These are phyloP conservation scores for Sebastes matsubarae DNA, from an alignment of 2,797 vertebrate genomes.

Conservation along the genomic window DNA sequence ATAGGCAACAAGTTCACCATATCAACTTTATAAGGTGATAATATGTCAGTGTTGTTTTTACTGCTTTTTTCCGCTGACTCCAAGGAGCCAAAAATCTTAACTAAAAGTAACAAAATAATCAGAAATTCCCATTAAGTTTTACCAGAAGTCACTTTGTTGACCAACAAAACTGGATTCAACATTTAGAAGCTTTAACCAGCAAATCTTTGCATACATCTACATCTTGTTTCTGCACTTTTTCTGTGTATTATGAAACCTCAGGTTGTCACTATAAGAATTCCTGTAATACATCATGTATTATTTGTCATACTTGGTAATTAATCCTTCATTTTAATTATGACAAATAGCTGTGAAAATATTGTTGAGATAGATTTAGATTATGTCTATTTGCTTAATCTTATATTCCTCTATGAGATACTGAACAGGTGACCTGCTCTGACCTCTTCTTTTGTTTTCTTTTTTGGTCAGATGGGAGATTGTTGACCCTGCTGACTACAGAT, in stretches of 20 bases:
- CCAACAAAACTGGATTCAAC: neutral
- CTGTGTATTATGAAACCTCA: neutral
- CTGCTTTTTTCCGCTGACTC: neutral
- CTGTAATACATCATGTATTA: neutral
- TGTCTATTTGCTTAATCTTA: neutral
- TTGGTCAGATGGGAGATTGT: neutral
- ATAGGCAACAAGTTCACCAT: neutral
- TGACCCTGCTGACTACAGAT: neutral
- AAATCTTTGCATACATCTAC: neutral
- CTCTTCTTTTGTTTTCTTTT: neutral
- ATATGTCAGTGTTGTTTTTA: neutral
- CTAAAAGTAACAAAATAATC: neutral
- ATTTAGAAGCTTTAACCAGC: neutral
- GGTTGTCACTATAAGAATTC: neutral
- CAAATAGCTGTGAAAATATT: rapidly evolving
- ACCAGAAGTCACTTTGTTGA: neutral
- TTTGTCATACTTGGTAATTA: neutral
- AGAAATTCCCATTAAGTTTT: neutral
- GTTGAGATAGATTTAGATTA: too few relatives aligned
- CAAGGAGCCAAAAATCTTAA: neutral
- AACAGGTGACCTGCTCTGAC: neutral
- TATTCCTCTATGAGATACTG: rapidly evolving
- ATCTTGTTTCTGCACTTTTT: neutral
- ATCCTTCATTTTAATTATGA: neutral
- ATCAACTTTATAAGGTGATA: neutral